Conservation (phyloP, 2,888 invertebrate species). For the Therioaphis trifolii region DNA sequence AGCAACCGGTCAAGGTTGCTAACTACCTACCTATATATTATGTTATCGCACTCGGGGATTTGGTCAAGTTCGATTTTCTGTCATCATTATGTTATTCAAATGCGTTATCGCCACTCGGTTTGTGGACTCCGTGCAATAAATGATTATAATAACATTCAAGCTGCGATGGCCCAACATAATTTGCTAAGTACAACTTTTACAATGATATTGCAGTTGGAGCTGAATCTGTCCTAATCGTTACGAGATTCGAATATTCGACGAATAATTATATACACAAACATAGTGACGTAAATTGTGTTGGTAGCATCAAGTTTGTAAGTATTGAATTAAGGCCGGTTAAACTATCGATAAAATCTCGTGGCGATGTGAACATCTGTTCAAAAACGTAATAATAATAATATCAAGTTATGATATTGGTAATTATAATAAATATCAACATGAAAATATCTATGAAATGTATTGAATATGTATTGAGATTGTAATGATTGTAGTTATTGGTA, state of each 20-base stretch:
- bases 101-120: neutral
- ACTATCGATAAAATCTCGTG: no score
- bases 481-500: no score
- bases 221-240: neutral
- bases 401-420: no score
- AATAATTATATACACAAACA: neutral
- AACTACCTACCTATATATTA: neutral
- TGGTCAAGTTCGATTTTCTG: constrained; percentile 60
- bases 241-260: no score
- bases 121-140: neutral
- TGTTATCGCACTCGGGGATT: neutral
- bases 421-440: no score
- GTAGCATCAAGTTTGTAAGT: neutral
- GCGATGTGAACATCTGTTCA: no score
- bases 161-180: neutral
- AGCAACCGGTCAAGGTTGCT: constrained; percentile 49
- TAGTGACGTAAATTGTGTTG: neutral
- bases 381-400: no score
- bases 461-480: no score
- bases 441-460: no score
- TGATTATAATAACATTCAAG: neutral
- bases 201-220: neutral
- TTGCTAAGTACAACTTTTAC: neutral
- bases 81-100: constrained; percentile 23
- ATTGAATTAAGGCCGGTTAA: no score